These are phyloP conservation scores for Propithecus perrieri DNA, from an alignment of 2,797 vertebrate species.

Conservation along the genomic window DNA sequence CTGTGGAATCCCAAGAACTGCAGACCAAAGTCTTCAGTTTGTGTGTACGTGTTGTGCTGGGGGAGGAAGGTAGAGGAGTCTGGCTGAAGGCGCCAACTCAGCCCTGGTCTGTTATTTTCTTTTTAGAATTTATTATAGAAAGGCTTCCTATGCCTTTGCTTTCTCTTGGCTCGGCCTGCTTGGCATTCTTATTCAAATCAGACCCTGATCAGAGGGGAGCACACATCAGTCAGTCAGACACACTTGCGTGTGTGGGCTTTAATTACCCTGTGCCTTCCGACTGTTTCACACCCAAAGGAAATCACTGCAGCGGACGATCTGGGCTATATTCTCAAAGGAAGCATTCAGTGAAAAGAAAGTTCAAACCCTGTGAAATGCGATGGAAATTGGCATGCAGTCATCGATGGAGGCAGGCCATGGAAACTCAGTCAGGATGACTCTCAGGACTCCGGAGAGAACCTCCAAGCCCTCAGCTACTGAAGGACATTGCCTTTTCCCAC, in stretches of 20 bases:
- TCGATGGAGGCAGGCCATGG: neutral
- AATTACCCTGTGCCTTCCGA: constrained; percentile 52
- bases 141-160: neutral
- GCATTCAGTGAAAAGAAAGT: neutral
- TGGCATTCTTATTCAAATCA: constrained; percentile 69
- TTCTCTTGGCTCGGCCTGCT: neutral
- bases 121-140: neutral
- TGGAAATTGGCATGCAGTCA: neutral
- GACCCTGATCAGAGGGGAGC: constrained; percentile 38
- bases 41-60: fast-evolving
- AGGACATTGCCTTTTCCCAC: neutral
- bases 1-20: neutral
- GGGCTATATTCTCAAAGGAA: constrained; percentile 41
- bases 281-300: constrained; percentile 54
- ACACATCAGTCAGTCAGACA: constrained; percentile 15
- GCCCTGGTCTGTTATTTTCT: neutral
- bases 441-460: neutral
- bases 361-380: constrained; percentile 29
- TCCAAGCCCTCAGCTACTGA: neutral
- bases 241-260: neutral
- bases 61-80: neutral
- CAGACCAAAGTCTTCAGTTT: neutral
- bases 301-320: neutral
- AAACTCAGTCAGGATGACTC: neutral
- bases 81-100: neutral